Percentiles rank a stretch among this genome's conserved stretches.
Conservation (phyloP, 2,113 vertebrate species). For the Caretta caretta region DNA sequence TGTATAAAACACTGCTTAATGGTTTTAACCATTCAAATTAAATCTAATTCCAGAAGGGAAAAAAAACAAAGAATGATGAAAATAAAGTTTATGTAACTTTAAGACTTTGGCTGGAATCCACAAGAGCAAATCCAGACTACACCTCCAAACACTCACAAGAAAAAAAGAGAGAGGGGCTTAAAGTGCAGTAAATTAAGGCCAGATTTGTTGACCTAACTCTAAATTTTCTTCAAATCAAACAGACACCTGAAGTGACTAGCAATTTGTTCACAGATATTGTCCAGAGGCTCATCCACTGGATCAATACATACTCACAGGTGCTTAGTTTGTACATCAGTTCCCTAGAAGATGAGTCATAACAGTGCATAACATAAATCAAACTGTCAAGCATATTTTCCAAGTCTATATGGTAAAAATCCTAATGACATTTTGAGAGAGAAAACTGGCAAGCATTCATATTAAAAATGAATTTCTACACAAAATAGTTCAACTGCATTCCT, state of each 20-base stretch:
- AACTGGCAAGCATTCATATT: not conserved
- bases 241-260: not conserved
- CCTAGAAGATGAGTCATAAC: not conserved
- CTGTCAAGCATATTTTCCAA: not conserved
- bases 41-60: not conserved
- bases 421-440: not conserved
- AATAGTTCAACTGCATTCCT: not conserved
- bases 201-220: not conserved
- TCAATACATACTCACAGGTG: not conserved
- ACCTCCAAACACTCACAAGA: not conserved
- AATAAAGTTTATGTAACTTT: not conserved
- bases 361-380: not conserved
- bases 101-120: not conserved
- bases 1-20: not conserved
- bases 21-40: not conserved
- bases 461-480: constrained; percentile 9
- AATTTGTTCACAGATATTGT: not conserved
- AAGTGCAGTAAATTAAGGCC: not conserved
- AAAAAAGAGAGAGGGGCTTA: not conserved
- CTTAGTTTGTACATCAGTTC: not conserved
- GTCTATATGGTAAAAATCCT: not conserved
- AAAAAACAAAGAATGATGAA: not conserved
- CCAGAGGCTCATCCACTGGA: not conserved
- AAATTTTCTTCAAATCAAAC: not conserved
- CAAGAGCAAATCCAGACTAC: not conserved